phyloP scores from a whole-genome alignment of 23 tunicate species.

The Trididemnum clinides region DNA sequence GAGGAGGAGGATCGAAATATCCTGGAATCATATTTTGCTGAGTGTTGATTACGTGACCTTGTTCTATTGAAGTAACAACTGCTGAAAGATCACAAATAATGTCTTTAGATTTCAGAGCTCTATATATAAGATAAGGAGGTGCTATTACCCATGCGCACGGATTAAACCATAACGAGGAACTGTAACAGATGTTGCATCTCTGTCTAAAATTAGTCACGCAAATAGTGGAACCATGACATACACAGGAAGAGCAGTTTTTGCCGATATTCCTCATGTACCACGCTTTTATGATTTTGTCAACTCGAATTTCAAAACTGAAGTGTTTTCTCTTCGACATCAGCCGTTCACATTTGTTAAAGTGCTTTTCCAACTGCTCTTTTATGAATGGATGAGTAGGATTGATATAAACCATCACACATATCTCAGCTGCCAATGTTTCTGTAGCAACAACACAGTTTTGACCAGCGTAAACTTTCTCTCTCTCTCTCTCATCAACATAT shows the following conservation, averaged over 20 bases:
- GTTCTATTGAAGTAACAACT: neutral
- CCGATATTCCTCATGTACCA: neutral
- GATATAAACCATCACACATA: constrained; percentile 1
- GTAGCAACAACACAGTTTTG: too few species aligned
- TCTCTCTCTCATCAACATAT: too few species aligned
- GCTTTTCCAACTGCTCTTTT: neutral
- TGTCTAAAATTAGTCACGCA: neutral
- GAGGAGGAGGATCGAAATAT: too few species aligned
- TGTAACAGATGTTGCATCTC: neutral
- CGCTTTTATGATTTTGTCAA: neutral
- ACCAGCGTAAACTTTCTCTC: too few species aligned
- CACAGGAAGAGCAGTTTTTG: neutral
- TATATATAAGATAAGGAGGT: neutral
- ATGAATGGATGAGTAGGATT: neutral
- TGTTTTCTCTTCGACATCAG: neutral
- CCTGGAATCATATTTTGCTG: neutral
- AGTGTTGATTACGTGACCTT: neutral
- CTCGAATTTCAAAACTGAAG: neutral
- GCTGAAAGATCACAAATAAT: neutral
- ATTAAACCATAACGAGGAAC: neutral
- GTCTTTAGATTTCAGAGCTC: neutral
- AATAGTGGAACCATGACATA: neutral
- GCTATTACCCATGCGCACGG: neutral
- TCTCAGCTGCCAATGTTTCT: too few species aligned
- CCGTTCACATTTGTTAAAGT: neutral